Evolutionary conservation across 2,113 vertebrate species (phyloP).

Genomic region (Puffinus mauretanicus): DNA sequence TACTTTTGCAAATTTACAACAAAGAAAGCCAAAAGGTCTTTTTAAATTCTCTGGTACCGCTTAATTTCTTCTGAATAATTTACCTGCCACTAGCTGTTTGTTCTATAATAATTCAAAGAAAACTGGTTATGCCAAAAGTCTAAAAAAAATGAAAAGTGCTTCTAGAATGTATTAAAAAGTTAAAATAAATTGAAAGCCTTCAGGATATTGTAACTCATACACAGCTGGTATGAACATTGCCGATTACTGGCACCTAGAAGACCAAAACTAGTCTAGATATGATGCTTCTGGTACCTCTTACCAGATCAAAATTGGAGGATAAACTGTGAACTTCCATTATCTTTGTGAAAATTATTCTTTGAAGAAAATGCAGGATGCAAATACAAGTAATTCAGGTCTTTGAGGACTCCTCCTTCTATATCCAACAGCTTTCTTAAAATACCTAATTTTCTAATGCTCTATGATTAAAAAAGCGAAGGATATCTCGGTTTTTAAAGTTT

Average conservation of each 20-base stretch:
- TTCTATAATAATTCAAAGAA: constrained; percentile 70
- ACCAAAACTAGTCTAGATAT: neutral
- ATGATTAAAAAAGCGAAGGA: neutral
- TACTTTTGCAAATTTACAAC: constrained; percentile 64
- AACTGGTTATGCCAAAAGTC: constrained; percentile 25
- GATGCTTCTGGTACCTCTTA: neutral
- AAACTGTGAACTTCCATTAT: neutral
- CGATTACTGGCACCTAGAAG: neutral
- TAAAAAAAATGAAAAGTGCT: neutral
- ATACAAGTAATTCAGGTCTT: neutral
- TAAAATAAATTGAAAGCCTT: constrained; percentile 51
- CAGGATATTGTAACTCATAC: neutral
- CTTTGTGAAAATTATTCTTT: neutral
- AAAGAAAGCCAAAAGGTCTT: constrained; percentile 60
- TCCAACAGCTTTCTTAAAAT: neutral
- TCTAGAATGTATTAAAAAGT: constrained; percentile 39
- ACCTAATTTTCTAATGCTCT: neutral
- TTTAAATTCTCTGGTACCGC: constrained; percentile 57
- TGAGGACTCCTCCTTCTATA: neutral
- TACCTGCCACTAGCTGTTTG: constrained; percentile 67
- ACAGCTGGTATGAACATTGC: neutral
- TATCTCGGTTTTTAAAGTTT: neutral
- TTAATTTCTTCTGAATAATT: constrained; percentile 76
- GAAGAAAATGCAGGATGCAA: neutral
- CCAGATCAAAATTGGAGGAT: neutral